Base-by-base conservation (phyloP, 2,113 vertebrate genomes). In the Xyliphius kryptos region DNA sequence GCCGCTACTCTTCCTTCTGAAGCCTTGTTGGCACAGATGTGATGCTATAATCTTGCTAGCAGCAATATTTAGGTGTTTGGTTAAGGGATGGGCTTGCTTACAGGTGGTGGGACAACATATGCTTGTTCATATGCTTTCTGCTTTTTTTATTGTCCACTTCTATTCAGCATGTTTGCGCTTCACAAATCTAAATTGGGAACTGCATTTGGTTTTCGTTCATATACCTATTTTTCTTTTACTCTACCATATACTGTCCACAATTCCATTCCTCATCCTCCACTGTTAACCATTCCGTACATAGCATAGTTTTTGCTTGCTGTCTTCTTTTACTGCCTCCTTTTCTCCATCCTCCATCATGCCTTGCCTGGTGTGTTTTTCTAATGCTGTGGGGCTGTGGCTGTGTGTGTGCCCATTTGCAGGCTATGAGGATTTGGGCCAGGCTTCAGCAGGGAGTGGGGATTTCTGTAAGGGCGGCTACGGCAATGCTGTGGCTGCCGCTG, bases 391-490 rank as follows among this genome's bases (percentile, higher is more conserved):
- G 86, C 87, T 85, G 80, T 77, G 86, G 83, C 87, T 89, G 83
- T 89, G 80, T 72, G 72, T 76, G 72, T 79, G 72, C 69, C 74
- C 75, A 83, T 90, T 73, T 89, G 82, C 88, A 90, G 88, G 88
- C 87, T 90, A 89, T 90, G 87, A 90, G 85, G 88, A 90, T 86
- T 83, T 90, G 85, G 83, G 88, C 85, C 86, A 88, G 85, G 85
- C 86, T 85, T 85, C 87, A 79, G 84, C 87, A 79, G 84, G 82
- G 85, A 86, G 84, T 81, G 87, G 87, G 85, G 87, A 90, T 84
- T 90, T 90, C 88, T 90, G 88, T 90, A 90, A 90, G 81, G 87
- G 86, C 75, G 86, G 85, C 81, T 90, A 88, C 79, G 83, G 84
- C 82, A 83, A 81, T 76, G 87, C 85, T 76, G 86, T 87, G 78